These are phyloP conservation scores for Empis stercorea DNA, from an alignment of 2,888 invertebrate species.

Conservation along the genomic window DNA sequence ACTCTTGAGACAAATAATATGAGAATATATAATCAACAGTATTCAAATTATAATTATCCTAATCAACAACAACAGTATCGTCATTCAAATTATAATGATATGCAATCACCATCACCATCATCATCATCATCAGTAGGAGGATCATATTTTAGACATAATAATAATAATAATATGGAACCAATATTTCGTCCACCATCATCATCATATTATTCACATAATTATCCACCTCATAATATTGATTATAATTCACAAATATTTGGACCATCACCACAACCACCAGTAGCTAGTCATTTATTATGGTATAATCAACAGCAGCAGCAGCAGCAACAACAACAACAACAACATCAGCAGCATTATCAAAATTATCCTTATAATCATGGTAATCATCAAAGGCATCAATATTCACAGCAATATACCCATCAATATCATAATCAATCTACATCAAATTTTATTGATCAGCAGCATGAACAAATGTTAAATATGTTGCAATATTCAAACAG, in stretches of 20 bases:
- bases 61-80: neutral
- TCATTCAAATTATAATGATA: neutral
- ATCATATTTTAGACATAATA: neutral
- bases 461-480: slow-evolving; percentile 30
- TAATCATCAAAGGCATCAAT: too few species aligned
- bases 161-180: too few species aligned
- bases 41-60: neutral
- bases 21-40: neutral
- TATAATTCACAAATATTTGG: neutral
- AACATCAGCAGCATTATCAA: neutral
- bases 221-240: slow-evolving; percentile 11
- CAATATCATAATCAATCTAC: slow-evolving; percentile 1
- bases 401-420: slow-evolving; percentile 15
- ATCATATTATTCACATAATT: slow-evolving; percentile 25
- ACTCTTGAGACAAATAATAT: neutral
- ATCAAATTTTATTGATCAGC: slow-evolving; percentile 9
- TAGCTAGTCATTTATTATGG: neutral
- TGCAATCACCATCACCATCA: neutral
- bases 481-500: slow-evolving; percentile 34
- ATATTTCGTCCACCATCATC: slow-evolving; percentile 22
- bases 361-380: neutral
- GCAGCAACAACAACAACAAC: neutral
- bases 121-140: too few species aligned
- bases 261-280: neutral
- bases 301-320: neutral